A percentile compares a stretch with the other conserved stretches of the same genome.
Conservation (phyloP, 2,113 vertebrate species). For the Pogona vitticeps region DNA sequence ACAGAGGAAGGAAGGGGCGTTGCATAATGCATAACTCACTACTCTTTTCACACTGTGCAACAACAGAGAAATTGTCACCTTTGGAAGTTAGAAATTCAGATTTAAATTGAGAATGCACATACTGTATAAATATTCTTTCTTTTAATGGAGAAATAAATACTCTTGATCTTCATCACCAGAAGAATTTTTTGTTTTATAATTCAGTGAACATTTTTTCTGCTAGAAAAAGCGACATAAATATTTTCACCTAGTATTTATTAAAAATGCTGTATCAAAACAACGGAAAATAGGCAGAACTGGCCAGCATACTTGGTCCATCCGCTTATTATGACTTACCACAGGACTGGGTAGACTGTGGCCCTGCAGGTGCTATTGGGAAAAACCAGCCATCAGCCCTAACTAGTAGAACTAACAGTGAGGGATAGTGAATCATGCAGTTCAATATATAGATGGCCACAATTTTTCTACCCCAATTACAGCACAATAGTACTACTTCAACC, state of each 20-base stretch:
- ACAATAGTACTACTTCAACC: too few species aligned
- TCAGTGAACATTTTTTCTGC: not conserved
- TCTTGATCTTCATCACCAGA: not conserved
- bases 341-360: too few species aligned
- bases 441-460: too few species aligned
- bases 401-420: too few species aligned
- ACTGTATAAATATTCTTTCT: not conserved
- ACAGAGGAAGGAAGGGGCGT: not conserved
- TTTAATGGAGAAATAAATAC: not conserved
- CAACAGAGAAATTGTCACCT: not conserved
- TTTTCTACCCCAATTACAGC: too few species aligned
- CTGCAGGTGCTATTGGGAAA: too few species aligned
- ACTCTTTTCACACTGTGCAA: not conserved
- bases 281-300: too few species aligned
- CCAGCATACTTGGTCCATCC: too few species aligned
- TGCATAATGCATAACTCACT: not conserved
- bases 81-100: not conserved
- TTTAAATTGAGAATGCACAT: not conserved
- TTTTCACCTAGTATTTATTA: not conserved
- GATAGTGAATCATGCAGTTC: too few species aligned
- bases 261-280: too few species aligned
- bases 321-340: too few species aligned
- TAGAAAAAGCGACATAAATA: not conserved
- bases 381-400: too few species aligned
- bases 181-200: not conserved